Base-by-base conservation (phyloP, 2,797 vertebrate species). In the Gymnoscopelus microlampas region DNA sequence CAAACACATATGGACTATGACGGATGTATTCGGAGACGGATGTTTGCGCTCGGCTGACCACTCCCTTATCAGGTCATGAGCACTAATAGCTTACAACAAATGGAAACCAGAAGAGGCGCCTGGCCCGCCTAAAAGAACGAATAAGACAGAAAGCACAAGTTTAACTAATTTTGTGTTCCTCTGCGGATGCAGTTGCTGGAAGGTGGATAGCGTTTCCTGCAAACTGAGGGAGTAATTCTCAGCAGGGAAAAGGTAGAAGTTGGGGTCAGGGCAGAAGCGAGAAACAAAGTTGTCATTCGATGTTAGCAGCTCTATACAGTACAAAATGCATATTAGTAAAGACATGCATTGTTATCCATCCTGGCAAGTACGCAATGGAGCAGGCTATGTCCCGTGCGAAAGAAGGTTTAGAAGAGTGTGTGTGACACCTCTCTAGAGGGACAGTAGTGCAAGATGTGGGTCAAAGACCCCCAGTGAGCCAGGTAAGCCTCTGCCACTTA, bases 61-160 rank as follows among this genome's bases (percentile, higher is more conserved):
- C 86, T 90, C 90, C 88, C 84, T 90, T 88, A 91, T 92, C 90
- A 84, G 90, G 83, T 77, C 89, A 78, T 74, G 81, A 76, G 68
- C 69, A 56, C 83, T 87, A 90, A 91, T 91, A 85, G 80, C 81
- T 81, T 87, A 78, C 82, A 83, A 82, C 86, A 93, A 93, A 94
- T 92, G 78, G 78, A 89, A 93, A 93, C 86, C 93, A 92, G 90
- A 91, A 81, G 85, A 85, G 69, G 66, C 44, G 69, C 78, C 86
- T 91, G 88, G 86, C 85, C 61, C 54, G 79, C 71, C 61, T 73
- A 3, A 64, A 79, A 74, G 65, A 88, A 83, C 14, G 73, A 70
- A 71, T 77, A 82, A 82, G 73, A 26, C 57, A 50, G 78, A 84
- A 73, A 87, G 72, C 71, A 79, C 62, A 64, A 83, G 70, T 75